Evolutionary conservation across 2,797 vertebrate genomes (phyloP), one percentile per base, ranked within the genome.

Genomic region (Bryconaethiops microstoma): DNA sequence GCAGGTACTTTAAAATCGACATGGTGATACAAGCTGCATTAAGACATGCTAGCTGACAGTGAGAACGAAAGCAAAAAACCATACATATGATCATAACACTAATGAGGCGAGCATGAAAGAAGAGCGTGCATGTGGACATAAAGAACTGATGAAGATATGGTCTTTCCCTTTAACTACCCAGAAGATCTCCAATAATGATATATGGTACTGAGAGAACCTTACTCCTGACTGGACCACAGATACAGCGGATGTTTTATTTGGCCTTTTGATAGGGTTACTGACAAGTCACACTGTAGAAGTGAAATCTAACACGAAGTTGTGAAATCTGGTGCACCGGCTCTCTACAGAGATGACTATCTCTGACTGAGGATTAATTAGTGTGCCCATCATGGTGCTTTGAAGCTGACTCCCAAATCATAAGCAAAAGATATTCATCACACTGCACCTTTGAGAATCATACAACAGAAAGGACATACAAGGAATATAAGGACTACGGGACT

Each of bases 121-220:
- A 35, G 50, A 29, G 12, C 23, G 10, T 57, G n/a, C n/a, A 57
- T 60, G 2, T 64, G 55, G 29, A 40, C n/a, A 57, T 70, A 25
- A 50, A 70, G 25, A 73, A 77, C 42, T 67, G 50, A 76, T 60
- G 60, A 65, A 63, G 65, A 72, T 78, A 42, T 39, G 17, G 72
- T 45, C 69, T 74, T 68, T 74, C 63, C 63, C 45, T 17, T 65
- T 77, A 74, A 78, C 69, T n/a, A 73, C 69, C 74, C 64, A 59
- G 19, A 74, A 60, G 68, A 73, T 77, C 52, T 70, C 14, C 42
- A 42, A 54, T 77, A 85, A 80, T 80, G 50, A 82, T 63, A 45
- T 50, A 54, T 39, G 59, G 50, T 82, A 74, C 21, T 50, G 77
- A 12, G 57, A 48, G 54, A 59, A 63, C 63, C 77, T 76, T 42